These are phyloP conservation scores for Tenthredo distinguenda DNA, from an alignment of 2,888 invertebrate species.

Conservation along the genomic window DNA sequence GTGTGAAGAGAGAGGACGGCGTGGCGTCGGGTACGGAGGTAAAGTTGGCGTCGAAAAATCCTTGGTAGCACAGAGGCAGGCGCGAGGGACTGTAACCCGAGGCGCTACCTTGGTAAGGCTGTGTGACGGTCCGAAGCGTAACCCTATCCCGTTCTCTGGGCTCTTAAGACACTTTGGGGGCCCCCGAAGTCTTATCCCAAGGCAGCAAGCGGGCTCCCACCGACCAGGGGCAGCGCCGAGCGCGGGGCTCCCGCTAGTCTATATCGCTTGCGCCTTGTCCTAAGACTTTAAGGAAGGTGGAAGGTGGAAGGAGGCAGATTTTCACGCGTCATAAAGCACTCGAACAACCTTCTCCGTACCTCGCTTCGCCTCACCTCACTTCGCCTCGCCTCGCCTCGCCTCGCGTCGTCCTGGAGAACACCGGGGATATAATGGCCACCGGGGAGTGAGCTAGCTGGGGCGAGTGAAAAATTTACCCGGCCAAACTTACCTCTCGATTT, in stretches of 20 bases:
- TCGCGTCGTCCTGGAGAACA: slow-evolving; percentile 45
- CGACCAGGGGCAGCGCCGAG: not conserved
- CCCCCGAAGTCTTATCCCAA: slow-evolving; percentile 52
- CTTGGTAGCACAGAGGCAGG: slow-evolving; percentile 67
- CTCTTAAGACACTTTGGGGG: slow-evolving; percentile 52
- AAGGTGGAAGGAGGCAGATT: slow-evolving; percentile 63
- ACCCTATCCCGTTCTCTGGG: slow-evolving; percentile 64
- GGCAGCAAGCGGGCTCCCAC: slow-evolving; percentile 19
- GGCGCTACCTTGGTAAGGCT: slow-evolving; percentile 64
- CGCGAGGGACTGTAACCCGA: slow-evolving; percentile 72
- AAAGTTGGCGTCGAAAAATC: slow-evolving; percentile 65
- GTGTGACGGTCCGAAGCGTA: slow-evolving; percentile 68
- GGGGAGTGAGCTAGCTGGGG: slow-evolving; percentile 54
- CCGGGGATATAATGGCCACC: slow-evolving; percentile 64
- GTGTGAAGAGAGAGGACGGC: not conserved
- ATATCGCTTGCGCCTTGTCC: slow-evolving; percentile 58
- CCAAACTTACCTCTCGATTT: slow-evolving; percentile 46
- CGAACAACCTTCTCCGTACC: slow-evolving; percentile 61
- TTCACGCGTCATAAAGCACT: slow-evolving; percentile 73
- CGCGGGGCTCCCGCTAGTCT: slow-evolving; percentile 58
- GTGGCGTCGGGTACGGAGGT: not conserved
- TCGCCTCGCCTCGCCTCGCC: not conserved
- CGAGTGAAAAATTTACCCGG: slow-evolving; percentile 62
- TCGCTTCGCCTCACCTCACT: slow-evolving; percentile 24
- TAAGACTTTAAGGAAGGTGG: slow-evolving; percentile 61